Percentiles rank a stretch among this genome's conserved stretches.
Evolutionary conservation across 2,113 vertebrate species (phyloP).

Genomic region (Neomonachus schauinslandi): DNA sequence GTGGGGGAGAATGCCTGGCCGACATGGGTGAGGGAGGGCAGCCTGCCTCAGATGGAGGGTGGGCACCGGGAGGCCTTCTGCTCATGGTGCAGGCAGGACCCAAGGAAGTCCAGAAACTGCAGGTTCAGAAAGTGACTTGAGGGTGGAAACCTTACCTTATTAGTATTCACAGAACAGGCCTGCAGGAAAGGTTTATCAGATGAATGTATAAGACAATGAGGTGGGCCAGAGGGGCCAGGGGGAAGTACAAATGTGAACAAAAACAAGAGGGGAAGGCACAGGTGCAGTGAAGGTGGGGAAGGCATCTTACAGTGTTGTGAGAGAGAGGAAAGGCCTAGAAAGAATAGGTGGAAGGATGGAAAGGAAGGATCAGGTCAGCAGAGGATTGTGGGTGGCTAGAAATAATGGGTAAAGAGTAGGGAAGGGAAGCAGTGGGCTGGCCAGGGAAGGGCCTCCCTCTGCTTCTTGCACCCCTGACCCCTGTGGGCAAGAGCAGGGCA

Average conservation of each 20-base stretch:
- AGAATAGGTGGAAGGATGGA: background rate
- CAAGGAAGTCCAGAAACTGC: background rate
- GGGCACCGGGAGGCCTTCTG: background rate
- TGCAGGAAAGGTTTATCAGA: background rate
- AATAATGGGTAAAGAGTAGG: background rate
- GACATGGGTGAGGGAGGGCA: background rate
- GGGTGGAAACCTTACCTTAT: background rate
- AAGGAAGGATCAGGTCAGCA: background rate
- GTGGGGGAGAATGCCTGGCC: background rate
- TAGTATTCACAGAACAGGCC: background rate
- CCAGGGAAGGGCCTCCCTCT: background rate
- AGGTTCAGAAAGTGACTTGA: background rate
- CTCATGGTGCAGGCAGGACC: background rate
- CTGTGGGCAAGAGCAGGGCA: accelerated
- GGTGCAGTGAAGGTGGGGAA: background rate
- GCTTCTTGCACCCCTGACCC: background rate
- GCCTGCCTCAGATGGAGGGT: background rate
- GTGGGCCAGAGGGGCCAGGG: background rate
- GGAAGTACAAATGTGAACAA: background rate
- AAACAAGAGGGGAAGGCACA: background rate
- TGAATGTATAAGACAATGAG: background rate
- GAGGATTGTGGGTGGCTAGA: background rate
- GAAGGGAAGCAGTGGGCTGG: background rate
- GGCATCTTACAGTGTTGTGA: background rate
- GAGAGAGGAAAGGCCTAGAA: background rate